Percentiles rank a stretch among this genome's conserved stretches.
Evolutionary conservation across 2,113 vertebrate species (phyloP).

Genomic region (Callocephalon fimbriatum): DNA sequence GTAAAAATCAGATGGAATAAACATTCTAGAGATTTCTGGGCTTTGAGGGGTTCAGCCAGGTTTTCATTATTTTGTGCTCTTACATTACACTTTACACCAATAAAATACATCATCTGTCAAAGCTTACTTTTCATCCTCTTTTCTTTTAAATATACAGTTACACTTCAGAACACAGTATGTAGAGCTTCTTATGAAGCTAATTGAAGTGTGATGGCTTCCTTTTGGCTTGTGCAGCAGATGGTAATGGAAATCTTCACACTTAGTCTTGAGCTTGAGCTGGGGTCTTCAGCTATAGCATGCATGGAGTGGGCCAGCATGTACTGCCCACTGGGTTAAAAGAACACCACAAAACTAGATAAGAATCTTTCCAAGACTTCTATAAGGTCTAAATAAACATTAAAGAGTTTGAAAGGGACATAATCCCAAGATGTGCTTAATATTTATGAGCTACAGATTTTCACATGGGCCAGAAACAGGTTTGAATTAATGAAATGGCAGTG

Average conservation of each 20-base stretch:
- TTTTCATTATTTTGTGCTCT: background rate
- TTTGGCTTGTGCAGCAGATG: background rate
- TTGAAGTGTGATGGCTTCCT: background rate
- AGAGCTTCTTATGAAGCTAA: background rate
- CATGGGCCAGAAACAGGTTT: background rate
- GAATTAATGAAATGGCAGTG: background rate
- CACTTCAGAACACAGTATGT: accelerated
- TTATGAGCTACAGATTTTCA: background rate
- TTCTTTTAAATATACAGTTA: background rate
- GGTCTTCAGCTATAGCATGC: background rate
- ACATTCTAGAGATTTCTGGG: background rate
- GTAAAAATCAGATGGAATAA: background rate
- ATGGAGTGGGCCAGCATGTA: accelerated
- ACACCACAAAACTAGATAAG: background rate
- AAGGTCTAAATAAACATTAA: background rate
- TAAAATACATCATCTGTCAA: background rate
- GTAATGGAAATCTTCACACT: background rate
- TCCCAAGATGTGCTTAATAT: background rate
- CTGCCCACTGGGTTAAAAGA: background rate
- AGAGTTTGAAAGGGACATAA: background rate
- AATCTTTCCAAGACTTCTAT: background rate
- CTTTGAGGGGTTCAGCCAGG: background rate
- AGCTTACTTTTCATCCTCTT: background rate
- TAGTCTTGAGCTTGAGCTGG: background rate
- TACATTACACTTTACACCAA: background rate